phyloP scores from a whole-genome alignment of 2,888 invertebrate genomes.

The Sthenelais limicola region DNA sequence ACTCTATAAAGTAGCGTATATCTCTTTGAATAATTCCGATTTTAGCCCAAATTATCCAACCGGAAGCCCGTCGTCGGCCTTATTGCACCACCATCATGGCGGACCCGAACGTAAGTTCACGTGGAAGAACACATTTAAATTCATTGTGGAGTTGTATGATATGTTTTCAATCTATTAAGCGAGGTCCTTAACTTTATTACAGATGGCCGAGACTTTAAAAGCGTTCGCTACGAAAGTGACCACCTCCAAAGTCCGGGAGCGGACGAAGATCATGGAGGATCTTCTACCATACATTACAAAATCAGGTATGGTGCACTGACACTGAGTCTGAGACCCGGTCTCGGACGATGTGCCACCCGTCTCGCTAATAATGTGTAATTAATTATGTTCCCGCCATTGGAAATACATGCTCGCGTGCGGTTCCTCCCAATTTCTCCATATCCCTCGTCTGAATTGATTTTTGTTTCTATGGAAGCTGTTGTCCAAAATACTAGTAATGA shows the following conservation, averaged over 20 bases:
- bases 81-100: conserved; percentile 66
- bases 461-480: too few species aligned
- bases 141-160: not conserved
- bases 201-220: conserved; percentile 61
- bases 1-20: not conserved
- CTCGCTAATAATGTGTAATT: too few species aligned
- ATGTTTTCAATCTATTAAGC: not conserved
- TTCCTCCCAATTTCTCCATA: too few species aligned
- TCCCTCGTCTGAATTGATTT: too few species aligned
- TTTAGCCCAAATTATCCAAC: too few species aligned
- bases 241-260: conserved; percentile 61
- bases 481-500: too few species aligned
- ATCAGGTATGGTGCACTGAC: conserved; percentile 54
- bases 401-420: too few species aligned
- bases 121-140: not conserved
- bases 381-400: too few species aligned
- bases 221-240: conserved; percentile 62
- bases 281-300: conserved; percentile 58
- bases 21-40: not conserved
- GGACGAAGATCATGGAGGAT: conserved; percentile 57
- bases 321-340: too few species aligned
- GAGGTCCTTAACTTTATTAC: conserved; percentile 11
- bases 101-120: conserved; percentile 49
- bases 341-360: too few species aligned
- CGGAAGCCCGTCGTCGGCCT: conserved; percentile 13